Conservation (phyloP, 2,113 vertebrate species). For the Smithornis capensis region DNA sequence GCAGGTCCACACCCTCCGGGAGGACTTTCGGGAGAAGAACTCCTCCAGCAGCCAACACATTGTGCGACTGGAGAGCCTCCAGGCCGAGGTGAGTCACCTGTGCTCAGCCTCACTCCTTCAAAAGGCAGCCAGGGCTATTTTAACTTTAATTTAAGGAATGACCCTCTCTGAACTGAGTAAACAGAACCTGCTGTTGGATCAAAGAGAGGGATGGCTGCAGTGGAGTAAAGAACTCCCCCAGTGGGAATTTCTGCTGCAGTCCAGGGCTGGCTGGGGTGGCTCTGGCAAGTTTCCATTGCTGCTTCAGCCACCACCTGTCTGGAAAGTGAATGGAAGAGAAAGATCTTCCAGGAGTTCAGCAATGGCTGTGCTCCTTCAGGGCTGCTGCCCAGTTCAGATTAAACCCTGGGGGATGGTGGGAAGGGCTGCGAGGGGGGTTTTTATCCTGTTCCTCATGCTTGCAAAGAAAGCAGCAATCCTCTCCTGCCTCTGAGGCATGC, state of each 20-base stretch:
- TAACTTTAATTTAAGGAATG: not conserved
- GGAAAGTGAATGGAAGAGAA: not conserved
- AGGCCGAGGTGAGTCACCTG: slow-evolving; percentile 86
- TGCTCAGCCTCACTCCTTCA: accelerated
- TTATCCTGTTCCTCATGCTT: not conserved
- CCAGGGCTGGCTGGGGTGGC: not conserved
- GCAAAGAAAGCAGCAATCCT: not conserved
- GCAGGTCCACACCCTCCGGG: slow-evolving; percentile 92
- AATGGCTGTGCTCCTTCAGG: not conserved
- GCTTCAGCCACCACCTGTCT: not conserved
- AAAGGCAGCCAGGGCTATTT: not conserved
- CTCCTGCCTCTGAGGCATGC: not conserved
- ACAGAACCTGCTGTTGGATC: not conserved
- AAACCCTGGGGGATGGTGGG: not conserved
- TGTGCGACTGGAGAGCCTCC: slow-evolving; percentile 90
- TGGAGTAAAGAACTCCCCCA: not conserved
- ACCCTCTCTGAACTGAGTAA: not conserved
- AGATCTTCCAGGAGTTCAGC: not conserved
- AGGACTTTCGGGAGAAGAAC: slow-evolving; percentile 94
- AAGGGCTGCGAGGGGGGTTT: not conserved
- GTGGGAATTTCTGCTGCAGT: not conserved
- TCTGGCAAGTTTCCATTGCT: not conserved
- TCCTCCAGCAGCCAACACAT: slow-evolving; percentile 93
- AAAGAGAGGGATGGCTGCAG: not conserved
- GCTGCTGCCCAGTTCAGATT: not conserved